Evolutionary conservation across 2,113 vertebrate species (phyloP).

Genomic region (Eira barbara): DNA sequence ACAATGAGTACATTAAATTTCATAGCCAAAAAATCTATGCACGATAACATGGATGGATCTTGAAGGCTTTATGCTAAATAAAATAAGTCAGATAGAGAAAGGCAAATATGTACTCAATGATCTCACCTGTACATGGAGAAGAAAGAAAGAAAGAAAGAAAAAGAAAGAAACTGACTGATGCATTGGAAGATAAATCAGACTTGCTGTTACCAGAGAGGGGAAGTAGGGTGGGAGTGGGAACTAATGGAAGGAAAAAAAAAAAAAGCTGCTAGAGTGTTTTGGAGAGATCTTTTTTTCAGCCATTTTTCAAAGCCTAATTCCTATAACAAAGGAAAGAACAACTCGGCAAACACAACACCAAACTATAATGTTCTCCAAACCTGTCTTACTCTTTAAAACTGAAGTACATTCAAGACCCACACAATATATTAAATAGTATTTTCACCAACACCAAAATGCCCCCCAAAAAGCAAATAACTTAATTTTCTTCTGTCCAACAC

Average conservation of each 20-base stretch:
- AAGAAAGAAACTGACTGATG: too few relatives aligned
- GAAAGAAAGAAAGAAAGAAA: too few relatives aligned
- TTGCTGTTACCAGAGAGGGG: neutral
- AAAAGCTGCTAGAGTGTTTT: neutral
- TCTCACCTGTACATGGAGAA: neutral
- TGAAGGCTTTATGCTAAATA: neutral
- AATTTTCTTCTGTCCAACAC: too few relatives aligned
- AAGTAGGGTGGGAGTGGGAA: neutral
- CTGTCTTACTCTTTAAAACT: neutral
- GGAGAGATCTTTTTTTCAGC: neutral
- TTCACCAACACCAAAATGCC: too few relatives aligned
- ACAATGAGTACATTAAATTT: neutral
- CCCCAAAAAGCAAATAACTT: too few relatives aligned
- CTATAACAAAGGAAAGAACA: neutral
- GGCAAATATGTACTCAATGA: neutral
- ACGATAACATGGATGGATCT: neutral
- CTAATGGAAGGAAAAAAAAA: neutral
- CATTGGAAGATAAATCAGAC: neutral
- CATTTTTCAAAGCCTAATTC: neutral
- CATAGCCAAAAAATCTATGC: neutral
- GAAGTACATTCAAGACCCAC: neutral
- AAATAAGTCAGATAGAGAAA: neutral
- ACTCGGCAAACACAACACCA: neutral
- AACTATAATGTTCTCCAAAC: neutral
- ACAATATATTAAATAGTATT: too few relatives aligned